Percentiles rank a stretch among this genome's conserved stretches.
Conservation (phyloP, 2,113 vertebrate species). For the Sphaerodactylus townsendi region DNA sequence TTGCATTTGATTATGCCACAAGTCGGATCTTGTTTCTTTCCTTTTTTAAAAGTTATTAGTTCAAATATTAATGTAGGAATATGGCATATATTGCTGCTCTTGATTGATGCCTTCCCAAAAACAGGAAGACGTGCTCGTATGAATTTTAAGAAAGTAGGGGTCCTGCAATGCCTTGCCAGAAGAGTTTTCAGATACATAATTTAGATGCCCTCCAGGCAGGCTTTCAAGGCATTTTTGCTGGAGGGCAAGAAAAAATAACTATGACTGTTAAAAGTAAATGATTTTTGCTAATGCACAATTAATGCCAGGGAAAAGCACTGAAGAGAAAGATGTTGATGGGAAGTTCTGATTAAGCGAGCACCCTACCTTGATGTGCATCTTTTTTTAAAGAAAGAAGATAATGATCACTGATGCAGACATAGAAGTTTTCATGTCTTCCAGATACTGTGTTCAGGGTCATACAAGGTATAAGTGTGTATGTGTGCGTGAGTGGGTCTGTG, state of each 20-base stretch:
- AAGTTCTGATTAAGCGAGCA: conserved; percentile 93
- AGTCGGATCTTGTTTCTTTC: conserved; percentile 94
- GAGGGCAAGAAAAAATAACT: conserved; percentile 99
- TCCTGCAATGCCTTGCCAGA: conserved; percentile 94
- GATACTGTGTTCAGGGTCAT: conserved; percentile 70
- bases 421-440: conserved; percentile 83
- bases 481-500: neutral
- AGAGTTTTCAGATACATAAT: conserved; percentile 99
- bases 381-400: conserved; percentile 71
- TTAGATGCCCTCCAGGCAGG: conserved; percentile 99
- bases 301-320: conserved; percentile 92
- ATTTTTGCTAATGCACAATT: conserved; percentile 99
- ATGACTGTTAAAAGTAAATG: conserved; percentile 99
- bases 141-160: conserved; percentile 97
- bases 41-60: conserved; percentile 98
- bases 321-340: conserved; percentile 87
- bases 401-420: conserved; percentile 82
- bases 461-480: conserved; percentile 57
- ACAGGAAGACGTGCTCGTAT: conserved; percentile 94
- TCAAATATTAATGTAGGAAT: conserved; percentile 99
- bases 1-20: conserved; percentile 97
- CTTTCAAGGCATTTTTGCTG: conserved; percentile 99
- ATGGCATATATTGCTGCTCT: conserved; percentile 91
- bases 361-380: conserved; percentile 83
- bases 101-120: conserved; percentile 99